Base-by-base conservation (phyloP, 2,113 vertebrate genomes). In the Mixornis gularis region DNA sequence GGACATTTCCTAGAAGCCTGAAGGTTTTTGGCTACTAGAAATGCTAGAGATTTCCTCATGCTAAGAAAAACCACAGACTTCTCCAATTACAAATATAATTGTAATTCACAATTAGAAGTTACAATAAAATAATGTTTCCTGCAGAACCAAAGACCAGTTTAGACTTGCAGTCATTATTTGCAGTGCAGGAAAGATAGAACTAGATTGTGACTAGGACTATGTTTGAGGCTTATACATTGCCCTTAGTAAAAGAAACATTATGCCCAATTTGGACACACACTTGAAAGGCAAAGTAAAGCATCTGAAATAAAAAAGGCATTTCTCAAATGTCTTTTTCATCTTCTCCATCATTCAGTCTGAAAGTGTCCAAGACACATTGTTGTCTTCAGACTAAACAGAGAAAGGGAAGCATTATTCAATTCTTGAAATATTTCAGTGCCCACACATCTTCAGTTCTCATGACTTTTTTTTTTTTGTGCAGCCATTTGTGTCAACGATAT, bases 361-460 rank as follows among this genome's bases (percentile, higher is more conserved):
- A 96, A 92, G 60, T 70, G n/a, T 76, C 93, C 78, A 91, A 91
- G 78, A 83, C 78, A 43, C 55, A 80, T 80, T 76, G 78, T 92
- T 90, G 94, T 92, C 78, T 92, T 96, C 87, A 94, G 92, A 80
- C 85, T 94, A 93, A 95, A 89, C 74, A 94, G 86, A 91, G 82
- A 90, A 95, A 87, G 43, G 60, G 85, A 91, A 94, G 74, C 64
- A 96, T 95, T 94, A 96, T 89, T 95, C 66, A 90, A 80, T 95
- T 97, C 89, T 81, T 96, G 90, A 96, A 96, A 96, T 94, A 96
- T 94, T 97, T 97, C 70, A 95, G 56, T 93, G 70, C 93, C 96
- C 95, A 97, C 95, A 95, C 86, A 87, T 94, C 93, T 96, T 97
- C 55, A 91, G 79, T 96, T 97, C 96, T 97, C 83, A 85, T 95